Evolutionary conservation across 2,113 vertebrate species (phyloP), one percentile per base, ranked within the genome.

Genomic region (Urocolius indicus): DNA sequence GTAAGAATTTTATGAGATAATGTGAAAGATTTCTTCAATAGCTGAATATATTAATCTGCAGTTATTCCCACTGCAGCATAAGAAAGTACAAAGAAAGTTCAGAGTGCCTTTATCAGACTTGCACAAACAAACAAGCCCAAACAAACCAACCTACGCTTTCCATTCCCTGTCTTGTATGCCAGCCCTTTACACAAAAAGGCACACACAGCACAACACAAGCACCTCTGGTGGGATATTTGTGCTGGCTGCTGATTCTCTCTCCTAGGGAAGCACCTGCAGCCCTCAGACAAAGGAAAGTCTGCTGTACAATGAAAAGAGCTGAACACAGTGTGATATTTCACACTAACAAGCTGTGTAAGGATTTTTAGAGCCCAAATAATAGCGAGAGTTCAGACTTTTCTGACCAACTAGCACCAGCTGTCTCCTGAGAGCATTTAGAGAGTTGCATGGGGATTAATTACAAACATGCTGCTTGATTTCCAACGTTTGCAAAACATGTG

Each of bases 401-500:
- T 65, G 84, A 66, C 26, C 22, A 3, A 3, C 10, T 29, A 29
- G 4, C 46, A 46, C 80, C 26, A 36, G 10, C 45, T 16, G 19
- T 8, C 38, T 71, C 49, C 74, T 9, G 57, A 14, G 69, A 30
- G 4, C 38, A 1, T 4, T 10, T 19, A 2, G 24, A 23, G 58
- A 14, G 43, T 34, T 22, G 19, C 76, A 12, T 10, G 2, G 49
- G 82, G 75, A 62, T 66, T 84, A 26, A 38, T 52, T 32, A 32
- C 1, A 38, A 83, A 9, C 46, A 11, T 0, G 3, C 45, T 30
- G 66, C 52, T 63, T 2, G 27, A 1, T 15, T 3, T 24, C 45
- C 55, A 34, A 22, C 43, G 63, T 2, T 5, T 5, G 41, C 61
- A 15, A 54, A 74, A 59, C 69, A 57, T 45, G 34, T 12, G 86